Evolutionary conservation across 2,113 vertebrate species (phyloP).

Genomic region (Callospermophilus lateralis): DNA sequence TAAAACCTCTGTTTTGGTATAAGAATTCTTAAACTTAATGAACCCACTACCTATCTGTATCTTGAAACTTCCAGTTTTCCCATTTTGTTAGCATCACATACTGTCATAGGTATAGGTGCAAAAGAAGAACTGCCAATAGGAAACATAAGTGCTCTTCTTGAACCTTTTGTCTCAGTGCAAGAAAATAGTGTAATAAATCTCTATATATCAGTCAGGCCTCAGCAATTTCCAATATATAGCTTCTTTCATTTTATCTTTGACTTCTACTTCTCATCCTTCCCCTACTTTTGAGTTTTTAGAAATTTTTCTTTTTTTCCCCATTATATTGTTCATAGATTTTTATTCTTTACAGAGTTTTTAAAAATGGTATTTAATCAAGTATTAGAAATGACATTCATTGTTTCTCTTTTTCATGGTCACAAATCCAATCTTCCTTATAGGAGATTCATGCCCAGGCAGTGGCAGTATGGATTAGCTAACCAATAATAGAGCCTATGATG

Average conservation of each 20-base stretch:
- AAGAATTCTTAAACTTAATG: neutral
- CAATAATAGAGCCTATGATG: neutral
- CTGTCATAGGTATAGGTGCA: neutral
- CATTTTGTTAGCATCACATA: neutral
- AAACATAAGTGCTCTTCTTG: neutral
- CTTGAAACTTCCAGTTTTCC: neutral
- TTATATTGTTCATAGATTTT: neutral
- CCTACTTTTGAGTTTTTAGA: neutral
- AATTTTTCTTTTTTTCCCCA: neutral
- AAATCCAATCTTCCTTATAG: neutral
- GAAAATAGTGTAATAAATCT: neutral
- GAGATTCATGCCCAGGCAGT: neutral
- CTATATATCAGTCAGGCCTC: neutral
- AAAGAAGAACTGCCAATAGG: neutral
- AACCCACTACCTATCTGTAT: neutral
- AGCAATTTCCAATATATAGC: neutral
- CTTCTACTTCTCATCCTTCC: neutral
- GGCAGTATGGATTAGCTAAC: neutral
- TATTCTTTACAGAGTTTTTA: neutral
- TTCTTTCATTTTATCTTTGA: neutral
- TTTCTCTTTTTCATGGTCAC: neutral
- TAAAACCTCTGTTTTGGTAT: neutral
- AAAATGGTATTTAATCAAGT: constrained; percentile 12
- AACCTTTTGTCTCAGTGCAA: neutral
- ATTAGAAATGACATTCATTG: neutral